These are phyloP conservation scores for Diabrotica undecimpunctata DNA, from an alignment of 1,140 invertebrate species.

Conservation along the genomic window DNA sequence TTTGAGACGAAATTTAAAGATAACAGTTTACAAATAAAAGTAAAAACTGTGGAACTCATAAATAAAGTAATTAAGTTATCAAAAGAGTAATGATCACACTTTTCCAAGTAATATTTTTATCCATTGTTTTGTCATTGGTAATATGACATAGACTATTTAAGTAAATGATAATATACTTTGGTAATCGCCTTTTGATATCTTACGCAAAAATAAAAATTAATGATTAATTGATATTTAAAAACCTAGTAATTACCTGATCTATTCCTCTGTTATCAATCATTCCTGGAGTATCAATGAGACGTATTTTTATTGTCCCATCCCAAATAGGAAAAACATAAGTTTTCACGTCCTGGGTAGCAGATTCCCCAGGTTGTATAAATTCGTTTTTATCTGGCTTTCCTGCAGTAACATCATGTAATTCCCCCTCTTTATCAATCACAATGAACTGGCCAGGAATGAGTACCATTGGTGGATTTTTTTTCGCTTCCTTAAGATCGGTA, in stretches of 20 bases:
- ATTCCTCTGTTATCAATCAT: slow-evolving; percentile 39
- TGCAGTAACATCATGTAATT: slow-evolving; percentile 20
- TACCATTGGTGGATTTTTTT: slow-evolving; percentile 27
- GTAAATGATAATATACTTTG: too few relatives aligned
- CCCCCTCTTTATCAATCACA: slow-evolving; percentile 32
- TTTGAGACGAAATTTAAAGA: too few relatives aligned
- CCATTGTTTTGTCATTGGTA: too few relatives aligned
- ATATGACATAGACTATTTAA: too few relatives aligned
- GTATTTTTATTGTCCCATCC: slow-evolving; percentile 26
- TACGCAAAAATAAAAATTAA: too few relatives aligned
- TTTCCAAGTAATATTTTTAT: too few relatives aligned
- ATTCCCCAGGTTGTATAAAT: slow-evolving; percentile 29
- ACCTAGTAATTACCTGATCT: slow-evolving; percentile 28
- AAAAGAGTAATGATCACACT: too few relatives aligned
- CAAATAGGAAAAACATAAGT: slow-evolving; percentile 39
- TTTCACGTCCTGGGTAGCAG: slow-evolving; percentile 40
- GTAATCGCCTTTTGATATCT: too few relatives aligned
- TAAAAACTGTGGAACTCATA: too few relatives aligned
- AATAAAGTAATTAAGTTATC: too few relatives aligned
- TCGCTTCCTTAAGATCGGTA: slow-evolving; percentile 31
- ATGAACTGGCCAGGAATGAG: slow-evolving; percentile 38
- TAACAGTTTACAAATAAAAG: too few relatives aligned
- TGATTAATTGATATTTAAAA: too few relatives aligned
- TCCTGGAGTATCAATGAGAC: slow-evolving; percentile 41
- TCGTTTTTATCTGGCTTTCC: slow-evolving; percentile 40